Evolutionary conservation across 1,140 invertebrate species (phyloP), one percentile per base, ranked within the genome.

Genomic region (Cheumatopsyche charites): DNA sequence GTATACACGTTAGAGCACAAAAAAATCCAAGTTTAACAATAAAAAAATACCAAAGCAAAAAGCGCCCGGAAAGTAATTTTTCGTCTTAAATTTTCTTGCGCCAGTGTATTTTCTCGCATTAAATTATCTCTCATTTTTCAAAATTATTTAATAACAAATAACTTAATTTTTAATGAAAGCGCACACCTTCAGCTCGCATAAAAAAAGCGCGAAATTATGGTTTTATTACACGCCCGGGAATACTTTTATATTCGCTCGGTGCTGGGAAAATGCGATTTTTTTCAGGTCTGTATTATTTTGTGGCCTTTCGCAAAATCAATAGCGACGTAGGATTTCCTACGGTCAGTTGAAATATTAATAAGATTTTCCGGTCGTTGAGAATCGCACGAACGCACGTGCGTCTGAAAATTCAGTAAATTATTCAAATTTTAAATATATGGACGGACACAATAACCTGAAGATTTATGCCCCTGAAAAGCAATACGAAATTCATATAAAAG

Each of bases 181-280:
- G 29, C 29, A 36, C 29, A 36, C 29, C 29, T 36, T 36, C 9
- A 36, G 29, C 29, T 3, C 29, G 9, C 9, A 36, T 36, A 36
- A 36, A 36, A 36, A 36, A 36, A n/a, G 9, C 5, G n/a, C 55
- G 21, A 58, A 58, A 58, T 58, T 7, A 58, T 6, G 55, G 55
- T 26, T 19, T 58, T 58, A 58, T 58, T 58, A 58, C 21, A 23
- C 55, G 21, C 55, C 21, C 7, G 55, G 23, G 55, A 58, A 58
- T 58, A 58, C 55, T 58, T 58, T 58, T 21, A 58, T 58, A 58
- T 58, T 58, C 55, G 55, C 19, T n/a, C 21, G 55, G 55, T 25
- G 23, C 55, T 13, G 23, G 21, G 55, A 21, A 58, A 58, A 23
- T 23, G 55, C 11, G 23, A 58, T 12, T 58, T 25, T 58, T 58